Evolutionary conservation across 2,888 invertebrate species (phyloP).

Genomic region (Seira ritae): DNA sequence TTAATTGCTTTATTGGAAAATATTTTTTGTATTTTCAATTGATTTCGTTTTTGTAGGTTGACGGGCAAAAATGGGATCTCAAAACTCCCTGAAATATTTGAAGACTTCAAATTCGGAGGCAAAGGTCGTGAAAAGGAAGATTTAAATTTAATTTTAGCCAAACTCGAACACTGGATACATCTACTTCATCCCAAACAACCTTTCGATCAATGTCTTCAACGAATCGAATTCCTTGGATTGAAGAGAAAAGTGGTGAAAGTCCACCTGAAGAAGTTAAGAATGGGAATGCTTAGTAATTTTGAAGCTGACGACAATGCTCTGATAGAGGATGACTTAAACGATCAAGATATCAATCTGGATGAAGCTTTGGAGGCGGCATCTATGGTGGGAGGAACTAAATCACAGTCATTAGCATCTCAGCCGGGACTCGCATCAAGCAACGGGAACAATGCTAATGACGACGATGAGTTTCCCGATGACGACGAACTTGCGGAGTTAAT

Average conservation of each 20-base stretch:
- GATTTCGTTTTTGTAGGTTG: constrained; percentile 76
- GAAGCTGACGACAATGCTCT: constrained; percentile 75
- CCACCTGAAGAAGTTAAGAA: constrained; percentile 77
- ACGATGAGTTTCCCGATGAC: constrained; percentile 38
- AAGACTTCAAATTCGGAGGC: constrained; percentile 88
- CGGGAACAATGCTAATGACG: background rate
- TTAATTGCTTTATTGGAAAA: background rate
- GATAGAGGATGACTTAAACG: constrained; percentile 69
- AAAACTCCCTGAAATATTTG: constrained; percentile 86
- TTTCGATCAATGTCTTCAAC: constrained; percentile 90
- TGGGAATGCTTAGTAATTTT: constrained; percentile 77
- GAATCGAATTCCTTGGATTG: constrained; percentile 87
- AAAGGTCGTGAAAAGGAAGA: constrained; percentile 90
- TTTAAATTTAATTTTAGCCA: constrained; percentile 86
- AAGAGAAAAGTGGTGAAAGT: constrained; percentile 83
- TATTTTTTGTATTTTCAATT: background rate
- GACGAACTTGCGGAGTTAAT: constrained; percentile 27
- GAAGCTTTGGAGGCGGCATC: background rate
- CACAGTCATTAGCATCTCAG: background rate
- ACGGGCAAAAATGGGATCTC: constrained; percentile 88
- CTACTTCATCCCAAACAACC: constrained; percentile 91
- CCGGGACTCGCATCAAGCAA: background rate
- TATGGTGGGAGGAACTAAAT: background rate
- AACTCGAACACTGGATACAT: constrained; percentile 95
- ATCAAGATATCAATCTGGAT: background rate